Conservation (phyloP, 2,888 invertebrate genomes). For the Sphaerophoria rueppellii region DNA sequence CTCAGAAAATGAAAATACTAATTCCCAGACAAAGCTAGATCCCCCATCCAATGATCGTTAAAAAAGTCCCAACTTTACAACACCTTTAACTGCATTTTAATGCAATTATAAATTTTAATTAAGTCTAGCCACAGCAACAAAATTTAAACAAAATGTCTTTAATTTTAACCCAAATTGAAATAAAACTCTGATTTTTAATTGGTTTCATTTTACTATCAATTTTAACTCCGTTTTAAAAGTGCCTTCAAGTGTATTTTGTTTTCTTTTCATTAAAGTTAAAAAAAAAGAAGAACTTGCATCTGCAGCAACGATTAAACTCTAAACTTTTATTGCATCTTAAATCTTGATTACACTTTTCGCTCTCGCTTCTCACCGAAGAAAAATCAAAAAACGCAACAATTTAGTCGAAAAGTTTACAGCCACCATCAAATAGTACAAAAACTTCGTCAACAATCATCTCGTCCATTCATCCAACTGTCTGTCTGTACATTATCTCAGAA, state of each 20-base stretch:
- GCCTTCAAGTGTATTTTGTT: not conserved
- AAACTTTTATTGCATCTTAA: conserved; percentile 64
- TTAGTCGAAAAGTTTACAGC: conserved; percentile 48
- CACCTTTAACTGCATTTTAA: not conserved
- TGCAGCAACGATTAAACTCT: conserved; percentile 54
- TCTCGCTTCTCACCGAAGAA: not conserved
- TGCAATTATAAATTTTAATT: not conserved
- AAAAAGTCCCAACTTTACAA: not conserved
- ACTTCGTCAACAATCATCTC: conserved; percentile 18
- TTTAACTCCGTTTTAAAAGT: not conserved
- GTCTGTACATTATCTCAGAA: not conserved
- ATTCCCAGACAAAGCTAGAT: not conserved
- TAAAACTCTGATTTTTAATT: not conserved
- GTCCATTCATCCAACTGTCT: conserved; percentile 29
- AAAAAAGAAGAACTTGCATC: conserved; percentile 42
- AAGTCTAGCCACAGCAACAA: conserved; percentile 8
- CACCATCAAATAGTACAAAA: conserved; percentile 1
- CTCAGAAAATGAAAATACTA: no score
- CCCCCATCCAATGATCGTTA: not conserved
- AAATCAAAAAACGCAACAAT: not conserved
- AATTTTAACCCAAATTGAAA: not conserved
- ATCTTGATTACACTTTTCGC: conserved; percentile 47
- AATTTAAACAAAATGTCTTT: conserved; percentile 44
- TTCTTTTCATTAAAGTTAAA: conserved; percentile 3
- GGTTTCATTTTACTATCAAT: not conserved